A percentile compares a stretch with the other conserved stretches of the same genome.
Evolutionary conservation across 2,888 invertebrate species (phyloP).

Genomic region (Tryphoninae sp.): DNA sequence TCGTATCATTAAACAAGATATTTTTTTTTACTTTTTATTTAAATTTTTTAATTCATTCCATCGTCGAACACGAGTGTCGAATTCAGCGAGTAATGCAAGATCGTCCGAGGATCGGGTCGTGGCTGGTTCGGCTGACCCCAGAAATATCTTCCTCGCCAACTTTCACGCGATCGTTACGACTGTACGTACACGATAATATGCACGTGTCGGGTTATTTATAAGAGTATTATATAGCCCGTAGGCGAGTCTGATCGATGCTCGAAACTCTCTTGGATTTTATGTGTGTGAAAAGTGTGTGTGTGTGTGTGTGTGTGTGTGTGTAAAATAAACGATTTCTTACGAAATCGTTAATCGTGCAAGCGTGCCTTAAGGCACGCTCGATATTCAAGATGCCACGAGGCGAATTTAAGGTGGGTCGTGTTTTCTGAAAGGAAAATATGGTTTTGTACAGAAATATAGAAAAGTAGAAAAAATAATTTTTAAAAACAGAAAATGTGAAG

Average conservation of each 20-base stretch:
- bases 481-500: no score
- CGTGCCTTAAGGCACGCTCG: conserved; percentile 49
- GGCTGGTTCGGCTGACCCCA: conserved; percentile 45
- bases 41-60: neutral
- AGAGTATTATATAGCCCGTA: conserved; percentile 46
- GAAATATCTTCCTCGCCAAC: conserved; percentile 51
- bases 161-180: conserved; percentile 53
- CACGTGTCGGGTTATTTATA: conserved; percentile 26
- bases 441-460: neutral
- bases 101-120: conserved; percentile 2
- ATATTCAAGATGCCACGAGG: conserved; percentile 32
- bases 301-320: conserved; percentile 17
- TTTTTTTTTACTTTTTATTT: conserved; percentile 15
- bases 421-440: neutral
- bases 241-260: conserved; percentile 57
- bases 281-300: conserved; percentile 9
- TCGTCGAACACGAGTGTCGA: conserved; percentile 6
- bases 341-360: conserved; percentile 59
- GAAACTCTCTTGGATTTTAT: conserved; percentile 43
- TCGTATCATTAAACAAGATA: conserved; percentile 11
- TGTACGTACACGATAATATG: conserved; percentile 14
- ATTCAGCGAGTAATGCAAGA: conserved; percentile 36
- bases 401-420: conserved; percentile 26
- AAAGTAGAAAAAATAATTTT: neutral
- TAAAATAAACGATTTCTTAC: conserved; percentile 45